These are phyloP conservation scores for Drosophila pectinifera DNA, from an alignment of 1,140 invertebrate genomes.

Conservation along the genomic window DNA sequence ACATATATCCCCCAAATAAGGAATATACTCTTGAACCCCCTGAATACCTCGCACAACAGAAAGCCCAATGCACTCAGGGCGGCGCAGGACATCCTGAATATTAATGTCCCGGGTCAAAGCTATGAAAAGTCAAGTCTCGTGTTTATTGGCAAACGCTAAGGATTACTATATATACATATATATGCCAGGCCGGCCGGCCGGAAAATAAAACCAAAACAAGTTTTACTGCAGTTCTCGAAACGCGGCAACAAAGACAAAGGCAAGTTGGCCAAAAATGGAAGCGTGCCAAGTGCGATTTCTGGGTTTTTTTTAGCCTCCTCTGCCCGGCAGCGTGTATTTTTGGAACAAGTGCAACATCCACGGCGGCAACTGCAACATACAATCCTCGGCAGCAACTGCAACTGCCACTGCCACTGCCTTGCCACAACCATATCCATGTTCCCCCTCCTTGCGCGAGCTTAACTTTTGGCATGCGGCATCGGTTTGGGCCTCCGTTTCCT, in stretches of 20 bases:
- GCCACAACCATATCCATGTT: background rate
- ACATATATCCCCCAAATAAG: background rate
- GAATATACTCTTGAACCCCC: background rate
- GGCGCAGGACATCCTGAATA: conserved; percentile 58
- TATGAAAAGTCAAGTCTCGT: conserved; percentile 43
- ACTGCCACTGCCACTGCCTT: conserved; percentile 9
- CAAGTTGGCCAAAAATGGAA: conserved; percentile 57
- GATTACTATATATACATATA: conserved; percentile 18
- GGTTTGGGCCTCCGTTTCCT: conserved; percentile 35
- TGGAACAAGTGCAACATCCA: conserved; percentile 59
- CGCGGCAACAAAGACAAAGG: conserved; percentile 44
- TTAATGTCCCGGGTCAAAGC: conserved; percentile 59
- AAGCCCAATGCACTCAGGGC: conserved; percentile 26
- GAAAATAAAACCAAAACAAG: conserved; percentile 32
- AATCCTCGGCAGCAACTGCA: conserved; percentile 19
- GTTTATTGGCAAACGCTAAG: conserved; percentile 43
- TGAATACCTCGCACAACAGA: background rate
- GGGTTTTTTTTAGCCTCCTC: conserved; percentile 16
- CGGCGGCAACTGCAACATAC: conserved; percentile 25
- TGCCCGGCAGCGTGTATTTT: conserved; percentile 42
- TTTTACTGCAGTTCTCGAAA: conserved; percentile 47
- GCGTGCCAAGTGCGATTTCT: conserved; percentile 60
- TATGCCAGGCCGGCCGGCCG: conserved; percentile 3
- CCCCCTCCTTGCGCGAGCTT: conserved; percentile 6
- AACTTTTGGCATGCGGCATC: conserved; percentile 45